Evolutionary conservation across 2,113 vertebrate species (phyloP).

Genomic region (Leucoraja erinaceus): DNA sequence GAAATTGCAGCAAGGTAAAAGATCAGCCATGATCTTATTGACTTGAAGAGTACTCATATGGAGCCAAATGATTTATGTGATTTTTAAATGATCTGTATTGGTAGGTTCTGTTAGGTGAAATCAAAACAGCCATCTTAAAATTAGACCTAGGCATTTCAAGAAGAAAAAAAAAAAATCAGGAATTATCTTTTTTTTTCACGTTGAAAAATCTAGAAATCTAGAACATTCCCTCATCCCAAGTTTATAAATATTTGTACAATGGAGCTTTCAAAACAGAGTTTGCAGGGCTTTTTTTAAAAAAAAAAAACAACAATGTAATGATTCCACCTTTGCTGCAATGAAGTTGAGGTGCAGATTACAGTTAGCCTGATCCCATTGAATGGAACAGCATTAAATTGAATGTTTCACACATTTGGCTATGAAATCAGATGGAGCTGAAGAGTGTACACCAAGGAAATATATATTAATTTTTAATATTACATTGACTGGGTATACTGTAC

Average conservation of each 20-base stretch:
- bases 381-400: neutral
- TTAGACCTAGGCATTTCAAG: neutral
- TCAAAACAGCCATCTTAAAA: neutral
- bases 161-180: neutral
- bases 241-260: neutral
- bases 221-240: neutral
- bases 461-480: neutral
- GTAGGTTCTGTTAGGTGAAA: neutral
- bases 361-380: neutral
- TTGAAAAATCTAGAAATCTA: neutral
- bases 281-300: neutral
- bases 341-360: neutral
- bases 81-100: neutral
- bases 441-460: neutral
- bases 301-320: too few species aligned
- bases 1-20: too few species aligned
- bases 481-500: neutral
- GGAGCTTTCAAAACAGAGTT: neutral
- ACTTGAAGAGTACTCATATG: too few species aligned
- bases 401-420: neutral
- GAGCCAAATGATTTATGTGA: too few species aligned
- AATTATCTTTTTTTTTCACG: neutral
- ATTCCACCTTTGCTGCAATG: neutral
- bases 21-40: too few species aligned
- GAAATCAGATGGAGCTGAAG: neutral